Evolutionary conservation across 2,888 invertebrate species (phyloP), one percentile per base, ranked within the genome.

Genomic region (Heliconius hortense): DNA sequence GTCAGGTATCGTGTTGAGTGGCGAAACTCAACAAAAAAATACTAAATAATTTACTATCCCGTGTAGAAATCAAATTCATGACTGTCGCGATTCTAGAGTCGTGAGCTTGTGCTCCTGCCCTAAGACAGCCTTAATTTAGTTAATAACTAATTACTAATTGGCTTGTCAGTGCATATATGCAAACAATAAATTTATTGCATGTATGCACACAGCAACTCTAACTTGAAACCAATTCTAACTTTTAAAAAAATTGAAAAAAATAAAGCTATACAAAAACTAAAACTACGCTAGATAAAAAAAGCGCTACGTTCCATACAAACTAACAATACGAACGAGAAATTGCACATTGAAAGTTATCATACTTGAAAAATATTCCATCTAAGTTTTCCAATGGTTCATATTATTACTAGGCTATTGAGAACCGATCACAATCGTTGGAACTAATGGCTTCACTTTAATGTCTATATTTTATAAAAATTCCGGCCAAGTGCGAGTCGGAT

Each of bases 361-460:
- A 69, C 69, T 69, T 69, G 69, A 69, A 69, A 69, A 56, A 69
- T 69, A 69, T 56, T 69, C 69, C 56, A 69, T 69, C 69, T 69
- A 69, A 69, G 69, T 69, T 69, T 69, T 56, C 69, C 56, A 69
- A 35, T 69, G 48, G 53, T n/a, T 56, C 53, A 74, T 63, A 69
- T 60, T 73, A 76, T 66, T 70, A 64, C 69, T 63, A 31, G 43
- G 39, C 75, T 66, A 73, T 78, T 75, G 75, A 59, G 60, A 76
- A 39, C 62, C 67, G 64, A 77, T 69, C 66, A 35, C 70, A 79
- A 74, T 74, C 77, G 76, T 77, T 75, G 78, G 78, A 81, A 78
- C 84, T 87, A 90, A 88, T 88, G 87, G 86, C 83, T 81, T 81
- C 80, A 81, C 81, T 78, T 81, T 86, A 85, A 85, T 80, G 80